A percentile compares a stretch with the other conserved stretches of the same genome.
phyloP scores from a whole-genome alignment of 2,888 invertebrate genomes.

The Cheilosia vulpina region DNA sequence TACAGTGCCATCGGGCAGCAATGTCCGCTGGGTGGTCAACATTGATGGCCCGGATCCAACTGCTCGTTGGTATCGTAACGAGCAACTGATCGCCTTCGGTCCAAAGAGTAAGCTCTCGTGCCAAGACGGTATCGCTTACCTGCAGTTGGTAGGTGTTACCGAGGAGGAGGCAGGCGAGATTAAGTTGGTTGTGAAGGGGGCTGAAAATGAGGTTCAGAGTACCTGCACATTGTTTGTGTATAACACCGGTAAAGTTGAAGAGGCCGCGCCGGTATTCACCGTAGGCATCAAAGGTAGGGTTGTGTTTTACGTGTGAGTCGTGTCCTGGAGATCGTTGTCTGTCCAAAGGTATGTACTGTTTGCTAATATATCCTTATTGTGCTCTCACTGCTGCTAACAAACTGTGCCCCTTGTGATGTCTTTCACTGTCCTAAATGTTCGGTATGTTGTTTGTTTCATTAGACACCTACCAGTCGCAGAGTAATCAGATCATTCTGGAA shows the following conservation, averaged over 20 bases:
- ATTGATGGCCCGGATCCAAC: slow-evolving; percentile 89
- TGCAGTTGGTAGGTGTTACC: slow-evolving; percentile 89
- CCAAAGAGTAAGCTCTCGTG: slow-evolving; percentile 86
- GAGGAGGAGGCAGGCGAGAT: slow-evolving; percentile 91
- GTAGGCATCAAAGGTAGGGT: slow-evolving; percentile 88
- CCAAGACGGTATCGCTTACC: slow-evolving; percentile 88
- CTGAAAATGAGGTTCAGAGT: slow-evolving; percentile 88
- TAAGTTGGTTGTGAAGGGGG: slow-evolving; percentile 89
- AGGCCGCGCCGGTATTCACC: slow-evolving; percentile 89
- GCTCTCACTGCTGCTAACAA: slow-evolving; percentile 52
- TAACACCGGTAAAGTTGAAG: slow-evolving; percentile 84
- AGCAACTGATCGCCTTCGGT: slow-evolving; percentile 85
- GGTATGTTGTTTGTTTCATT: slow-evolving; percentile 59
- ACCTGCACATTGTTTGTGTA: slow-evolving; percentile 86
- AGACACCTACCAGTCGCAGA: slow-evolving; percentile 88
- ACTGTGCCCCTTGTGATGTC: slow-evolving; percentile 29
- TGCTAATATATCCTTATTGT: slow-evolving; percentile 51
- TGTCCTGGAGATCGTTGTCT: slow-evolving; percentile 68
- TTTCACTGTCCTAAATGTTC: slow-evolving; percentile 60
- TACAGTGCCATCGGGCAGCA: slow-evolving; percentile 89
- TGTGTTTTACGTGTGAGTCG: slow-evolving; percentile 37
- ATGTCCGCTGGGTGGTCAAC: slow-evolving; percentile 91
- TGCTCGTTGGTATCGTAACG: slow-evolving; percentile 89
- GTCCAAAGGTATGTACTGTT: slow-evolving; percentile 60
- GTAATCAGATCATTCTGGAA: slow-evolving; percentile 89